Evolutionary conservation across 2,797 vertebrate genomes (phyloP).

Genomic region (Eulemur albifrons): DNA sequence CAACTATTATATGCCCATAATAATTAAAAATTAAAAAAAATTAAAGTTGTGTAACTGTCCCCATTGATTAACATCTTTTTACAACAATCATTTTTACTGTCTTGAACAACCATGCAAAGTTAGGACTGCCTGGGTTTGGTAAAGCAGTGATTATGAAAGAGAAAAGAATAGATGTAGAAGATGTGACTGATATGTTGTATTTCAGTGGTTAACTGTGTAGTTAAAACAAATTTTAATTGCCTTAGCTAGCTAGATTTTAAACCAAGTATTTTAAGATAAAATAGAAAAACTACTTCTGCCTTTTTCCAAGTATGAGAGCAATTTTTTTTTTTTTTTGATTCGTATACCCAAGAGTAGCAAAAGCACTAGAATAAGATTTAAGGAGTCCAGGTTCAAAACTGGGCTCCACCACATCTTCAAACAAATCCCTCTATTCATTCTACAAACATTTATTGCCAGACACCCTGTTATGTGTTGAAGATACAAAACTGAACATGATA

Average conservation of each 20-base stretch:
- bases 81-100: background rate
- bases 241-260: background rate
- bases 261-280: constrained; percentile 58
- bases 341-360: background rate
- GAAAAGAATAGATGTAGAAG: background rate
- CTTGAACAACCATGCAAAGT: background rate
- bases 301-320: constrained; percentile 39
- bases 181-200: background rate
- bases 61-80: background rate
- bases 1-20: background rate
- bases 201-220: constrained; percentile 11
- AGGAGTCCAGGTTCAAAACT: constrained; percentile 43
- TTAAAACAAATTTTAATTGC: constrained; percentile 31
- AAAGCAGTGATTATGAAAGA: background rate
- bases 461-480: background rate
- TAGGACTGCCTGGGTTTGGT: background rate
- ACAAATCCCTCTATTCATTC: constrained; percentile 16
- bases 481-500: constrained; percentile 24
- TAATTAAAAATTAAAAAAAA: background rate
- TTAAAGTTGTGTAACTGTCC: background rate
- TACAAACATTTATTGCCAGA: constrained; percentile 7
- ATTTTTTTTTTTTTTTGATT: background rate
- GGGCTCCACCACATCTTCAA: background rate
- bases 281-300: constrained; percentile 64
- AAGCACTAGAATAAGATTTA: background rate